Conservation (phyloP, 2,113 vertebrate species). For the Hyaena hyaena region DNA sequence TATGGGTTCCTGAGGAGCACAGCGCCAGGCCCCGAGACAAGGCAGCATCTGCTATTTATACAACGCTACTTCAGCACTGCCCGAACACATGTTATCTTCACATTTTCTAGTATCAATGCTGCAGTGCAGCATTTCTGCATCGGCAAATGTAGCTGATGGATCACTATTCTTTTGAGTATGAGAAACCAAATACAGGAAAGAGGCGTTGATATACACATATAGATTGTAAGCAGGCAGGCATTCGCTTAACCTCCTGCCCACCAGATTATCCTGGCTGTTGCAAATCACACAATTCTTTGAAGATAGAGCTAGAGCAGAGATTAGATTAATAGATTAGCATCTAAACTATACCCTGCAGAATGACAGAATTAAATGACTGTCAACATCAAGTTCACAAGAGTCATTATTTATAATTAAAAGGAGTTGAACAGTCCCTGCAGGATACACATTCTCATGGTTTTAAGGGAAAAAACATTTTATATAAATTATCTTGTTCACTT, state of each 20-base stretch:
- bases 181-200: conserved; percentile 25
- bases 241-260: not conserved
- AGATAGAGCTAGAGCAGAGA: not conserved
- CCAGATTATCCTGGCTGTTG: not conserved
- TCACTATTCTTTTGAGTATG: not conserved
- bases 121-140: conserved; percentile 30
- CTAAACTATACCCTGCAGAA: conserved; percentile 10
- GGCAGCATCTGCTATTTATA: fast-evolving
- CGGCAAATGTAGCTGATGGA: not conserved
- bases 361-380: conserved; percentile 11
- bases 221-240: not conserved
- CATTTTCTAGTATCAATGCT: not conserved
- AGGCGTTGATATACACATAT: not conserved
- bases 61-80: fast-evolving
- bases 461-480: not conserved
- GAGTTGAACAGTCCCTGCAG: not conserved
- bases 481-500: not conserved
- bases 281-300: conserved; percentile 11
- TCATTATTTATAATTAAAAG: conserved; percentile 41
- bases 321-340: not conserved
- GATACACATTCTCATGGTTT: not conserved
- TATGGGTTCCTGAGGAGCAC: not conserved
- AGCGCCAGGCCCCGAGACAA: not conserved
- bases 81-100: not conserved
- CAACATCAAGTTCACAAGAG: not conserved